Conservation (phyloP, 2,888 invertebrate species). For the Sclerodermus sp. region DNA sequence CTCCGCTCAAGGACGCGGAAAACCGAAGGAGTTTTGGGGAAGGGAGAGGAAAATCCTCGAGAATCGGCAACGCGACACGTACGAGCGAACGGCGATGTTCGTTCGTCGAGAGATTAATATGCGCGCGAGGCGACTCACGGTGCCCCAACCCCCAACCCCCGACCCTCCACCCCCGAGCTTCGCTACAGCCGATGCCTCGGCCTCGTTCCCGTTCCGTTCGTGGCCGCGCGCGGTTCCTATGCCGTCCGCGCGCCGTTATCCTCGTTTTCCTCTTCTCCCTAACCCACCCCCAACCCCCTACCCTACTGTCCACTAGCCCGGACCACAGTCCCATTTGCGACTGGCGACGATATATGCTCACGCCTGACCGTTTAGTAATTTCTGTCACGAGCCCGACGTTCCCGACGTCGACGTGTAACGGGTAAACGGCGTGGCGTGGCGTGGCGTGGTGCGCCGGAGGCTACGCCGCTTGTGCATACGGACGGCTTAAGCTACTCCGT, state of each 20-base stretch:
- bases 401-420: no score
- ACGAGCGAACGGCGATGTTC: conserved; percentile 40
- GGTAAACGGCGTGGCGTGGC: no score
- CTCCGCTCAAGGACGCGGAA: no score
- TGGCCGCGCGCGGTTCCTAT: conserved; percentile 18
- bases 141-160: conserved; percentile 19
- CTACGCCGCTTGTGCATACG: no score
- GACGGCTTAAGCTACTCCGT: no score
- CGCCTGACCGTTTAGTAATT: conserved; percentile 50
- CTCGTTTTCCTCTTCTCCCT: conserved; percentile 13
- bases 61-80: conserved; percentile 28
- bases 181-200: no score
- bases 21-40: no score
- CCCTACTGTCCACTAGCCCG: conserved; percentile 16
- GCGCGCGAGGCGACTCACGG: conserved; percentile 44
- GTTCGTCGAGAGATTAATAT: conserved; percentile 56
- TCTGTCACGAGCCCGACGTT: conserved; percentile 56
- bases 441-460: no score
- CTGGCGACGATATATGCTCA: conserved; percentile 15
- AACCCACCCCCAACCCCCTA: conserved; percentile 1
- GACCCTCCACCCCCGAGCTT: conserved; percentile 20
- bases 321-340: conserved; percentile 20
- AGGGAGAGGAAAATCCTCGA: not conserved
- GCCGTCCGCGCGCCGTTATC: conserved; percentile 13
- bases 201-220: no score